These are phyloP conservation scores for Eulimnadia texana DNA, from an alignment of 1,140 invertebrate species.

Conservation along the genomic window DNA sequence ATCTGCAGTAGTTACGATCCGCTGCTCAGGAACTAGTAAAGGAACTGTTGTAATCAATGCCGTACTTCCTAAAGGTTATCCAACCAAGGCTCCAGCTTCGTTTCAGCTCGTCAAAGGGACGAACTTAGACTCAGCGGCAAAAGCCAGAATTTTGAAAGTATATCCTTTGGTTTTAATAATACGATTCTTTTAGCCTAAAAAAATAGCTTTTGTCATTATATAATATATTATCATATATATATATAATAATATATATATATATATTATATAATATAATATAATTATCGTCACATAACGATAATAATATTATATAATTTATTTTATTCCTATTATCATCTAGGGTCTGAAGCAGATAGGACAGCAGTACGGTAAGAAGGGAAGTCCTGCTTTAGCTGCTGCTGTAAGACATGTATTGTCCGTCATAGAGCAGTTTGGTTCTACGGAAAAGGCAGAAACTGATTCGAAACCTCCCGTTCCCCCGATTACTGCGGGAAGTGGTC, in stretches of 20 bases:
- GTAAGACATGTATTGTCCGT: background rate
- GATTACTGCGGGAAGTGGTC: background rate
- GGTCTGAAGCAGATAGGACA: background rate
- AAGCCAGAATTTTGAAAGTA: constrained; percentile 46
- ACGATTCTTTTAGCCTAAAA: too few species aligned
- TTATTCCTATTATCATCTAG: background rate
- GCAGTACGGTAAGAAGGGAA: background rate
- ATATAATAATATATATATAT: too few species aligned
- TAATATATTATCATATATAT: too few species aligned
- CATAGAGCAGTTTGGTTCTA: background rate
- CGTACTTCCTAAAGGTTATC: constrained; percentile 61
- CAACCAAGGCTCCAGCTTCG: constrained; percentile 50
- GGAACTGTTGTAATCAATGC: constrained; percentile 54
- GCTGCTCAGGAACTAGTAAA: background rate
- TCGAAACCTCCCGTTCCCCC: background rate
- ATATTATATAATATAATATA: too few species aligned
- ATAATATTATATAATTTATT: too few species aligned
- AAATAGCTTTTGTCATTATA: too few species aligned
- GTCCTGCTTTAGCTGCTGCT: background rate
- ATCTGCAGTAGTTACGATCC: background rate
- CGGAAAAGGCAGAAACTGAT: background rate
- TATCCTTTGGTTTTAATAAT: too few species aligned
- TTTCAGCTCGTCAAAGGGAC: constrained; percentile 51
- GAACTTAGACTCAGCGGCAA: constrained; percentile 41
- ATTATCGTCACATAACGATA: too few species aligned